These are phyloP conservation scores for Scaptomyza cyrtandrae DNA, from an alignment of 2,888 invertebrate genomes.

Conservation along the genomic window DNA sequence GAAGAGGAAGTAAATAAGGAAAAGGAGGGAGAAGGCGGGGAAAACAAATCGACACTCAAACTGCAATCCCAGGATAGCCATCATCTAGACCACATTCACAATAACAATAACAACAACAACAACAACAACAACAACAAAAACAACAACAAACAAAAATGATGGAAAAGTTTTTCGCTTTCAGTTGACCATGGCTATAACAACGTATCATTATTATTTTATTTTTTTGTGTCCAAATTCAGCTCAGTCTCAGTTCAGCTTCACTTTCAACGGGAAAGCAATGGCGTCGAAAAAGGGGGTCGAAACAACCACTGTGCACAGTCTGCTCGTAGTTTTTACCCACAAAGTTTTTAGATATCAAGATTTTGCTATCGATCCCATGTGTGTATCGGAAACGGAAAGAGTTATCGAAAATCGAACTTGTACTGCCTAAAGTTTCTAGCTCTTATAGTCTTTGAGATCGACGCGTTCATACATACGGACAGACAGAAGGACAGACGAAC, in stretches of 20 bases:
- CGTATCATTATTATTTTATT: conserved; percentile 58
- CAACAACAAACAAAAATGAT: conserved; percentile 56
- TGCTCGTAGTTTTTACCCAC: too few relatives aligned
- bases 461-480: too few relatives aligned
- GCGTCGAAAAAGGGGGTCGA: conserved; percentile 6
- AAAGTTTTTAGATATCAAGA: too few relatives aligned
- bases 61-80: conserved; percentile 53
- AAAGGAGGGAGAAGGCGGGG: neutral
- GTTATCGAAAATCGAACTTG: too few relatives aligned
- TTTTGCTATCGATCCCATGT: too few relatives aligned
- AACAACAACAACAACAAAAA: conserved; percentile 26
- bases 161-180: conserved; percentile 68
- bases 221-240: neutral
- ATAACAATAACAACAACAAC: conserved; percentile 14
- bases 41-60: conserved; percentile 65
- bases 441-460: too few relatives aligned
- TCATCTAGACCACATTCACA: conserved; percentile 35
- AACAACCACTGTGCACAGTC: too few relatives aligned
- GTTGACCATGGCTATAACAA: conserved; percentile 37
- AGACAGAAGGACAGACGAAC: too few relatives aligned
- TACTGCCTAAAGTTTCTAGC: too few relatives aligned
- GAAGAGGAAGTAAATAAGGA: neutral
- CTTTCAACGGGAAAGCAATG: conserved; percentile 34
- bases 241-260: conserved; percentile 21
- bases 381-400: too few relatives aligned